Evolutionary conservation across 1,140 invertebrate genomes (phyloP).

Genomic region (Zaprionus lachaisei): DNA sequence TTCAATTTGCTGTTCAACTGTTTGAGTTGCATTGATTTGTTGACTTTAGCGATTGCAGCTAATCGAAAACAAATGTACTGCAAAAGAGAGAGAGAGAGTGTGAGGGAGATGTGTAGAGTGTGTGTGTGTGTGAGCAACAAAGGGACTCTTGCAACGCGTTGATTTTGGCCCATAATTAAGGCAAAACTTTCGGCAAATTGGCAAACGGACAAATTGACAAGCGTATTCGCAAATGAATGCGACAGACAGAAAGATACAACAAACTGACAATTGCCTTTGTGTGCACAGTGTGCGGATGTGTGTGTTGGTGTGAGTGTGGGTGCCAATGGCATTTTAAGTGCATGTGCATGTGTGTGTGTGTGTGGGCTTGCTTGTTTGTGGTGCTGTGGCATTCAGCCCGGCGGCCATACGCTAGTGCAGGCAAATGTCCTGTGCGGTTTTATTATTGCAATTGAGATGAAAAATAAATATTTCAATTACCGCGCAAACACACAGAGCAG

Average conservation of each 20-base stretch:
- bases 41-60: conserved; percentile 74
- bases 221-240: not conserved
- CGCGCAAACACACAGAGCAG: conserved; percentile 42
- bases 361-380: not conserved
- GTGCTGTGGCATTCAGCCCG: conserved; percentile 33
- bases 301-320: not conserved
- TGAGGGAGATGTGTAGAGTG: not conserved
- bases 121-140: conserved; percentile 37
- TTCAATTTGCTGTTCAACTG: conserved; percentile 22
- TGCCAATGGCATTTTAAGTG: conserved; percentile 45
- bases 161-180: conserved; percentile 80
- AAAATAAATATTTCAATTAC: conserved; percentile 81
- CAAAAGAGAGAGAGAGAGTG: not conserved
- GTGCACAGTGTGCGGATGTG: conserved; percentile 17
- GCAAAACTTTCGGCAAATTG: conserved; percentile 75
- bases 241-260: conserved; percentile 49
- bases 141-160: conserved; percentile 59
- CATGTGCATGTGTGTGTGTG: not conserved
- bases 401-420: conserved; percentile 37
- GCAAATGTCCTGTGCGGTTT: conserved; percentile 61
- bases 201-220: conserved; percentile 64
- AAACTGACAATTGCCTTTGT: conserved; percentile 76
- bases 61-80: conserved; percentile 73
- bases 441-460: conserved; percentile 72
- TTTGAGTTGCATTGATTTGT: conserved; percentile 75